Base-by-base conservation (phyloP, 2,888 invertebrate species). In the Scaptomyza reducta region DNA sequence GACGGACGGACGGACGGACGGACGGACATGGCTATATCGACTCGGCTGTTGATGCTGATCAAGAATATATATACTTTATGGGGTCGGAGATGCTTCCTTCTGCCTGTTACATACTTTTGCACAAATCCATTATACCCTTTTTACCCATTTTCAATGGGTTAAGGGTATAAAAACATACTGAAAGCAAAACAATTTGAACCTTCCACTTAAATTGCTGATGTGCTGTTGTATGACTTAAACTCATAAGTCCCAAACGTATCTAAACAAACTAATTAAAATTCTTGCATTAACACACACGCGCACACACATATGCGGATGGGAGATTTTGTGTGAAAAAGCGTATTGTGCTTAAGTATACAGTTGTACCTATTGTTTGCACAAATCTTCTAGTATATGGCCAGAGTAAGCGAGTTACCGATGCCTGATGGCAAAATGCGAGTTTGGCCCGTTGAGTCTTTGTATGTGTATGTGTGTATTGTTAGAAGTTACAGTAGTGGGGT, bases 201-300 rank as follows among this genome's bases (percentile, higher is more conserved):
- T 25, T 40, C 29, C 9, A 29, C 14, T 16, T 13, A 18, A 42
- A 44, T 7, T 18, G 16, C 31, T 3, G 10, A 63, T 42, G 13
- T 49, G 33, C 33, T 49, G 33, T 18, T n/a, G 18, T 9, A n/a
- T 33, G 6, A 27, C 47, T 27, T 18, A 31, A 64, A 44, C n/a
- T 42, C 22, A 50, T 51, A 65, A 47, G 35, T 64, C 10, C 18
- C 18, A 41, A 42, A 50, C 65, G 62, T 64, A 83, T 66, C 71
- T 70, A 71, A 70, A 61, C 63, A 78, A 84, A 85, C 81, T 85
- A 85, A 88, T 85, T 85, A 85, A 88, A 88, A 88, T 88, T 87
- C 82, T 56, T 44, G 47, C 67, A 78, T 61, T 49, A 50, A 59
- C 22, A 49, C 35, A 47, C 14, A 44, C 38, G 46, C 50, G 57